Evolutionary conservation across 2,797 vertebrate species (phyloP), one percentile per base, ranked within the genome.

Genomic region (Loriculus beryllinus): DNA sequence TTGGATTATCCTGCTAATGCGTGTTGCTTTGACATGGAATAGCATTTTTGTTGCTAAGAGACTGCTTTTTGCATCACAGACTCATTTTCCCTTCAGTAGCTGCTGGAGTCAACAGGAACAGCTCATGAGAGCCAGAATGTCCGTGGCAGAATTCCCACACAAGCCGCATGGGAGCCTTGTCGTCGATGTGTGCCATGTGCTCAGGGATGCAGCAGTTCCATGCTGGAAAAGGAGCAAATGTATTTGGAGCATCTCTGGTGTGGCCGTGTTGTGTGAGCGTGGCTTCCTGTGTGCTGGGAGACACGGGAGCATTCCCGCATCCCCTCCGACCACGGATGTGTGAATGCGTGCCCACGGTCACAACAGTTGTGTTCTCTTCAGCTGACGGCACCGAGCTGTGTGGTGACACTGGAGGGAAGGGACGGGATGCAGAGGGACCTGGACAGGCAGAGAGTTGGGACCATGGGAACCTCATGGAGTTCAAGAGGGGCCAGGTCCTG

Each of bases 41-140:
- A 65, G 89, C 17, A 14, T 42, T 93, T 94, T 92, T 92, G 96
- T 96, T 95, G 96, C 96, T 96, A 95, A 96, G 95, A 65, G 93
- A 96, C 94, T 89, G 94, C 83, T 93, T 94, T 95, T 75, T 94
- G 92, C 90, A 75, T 60, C 82, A 87, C 75, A 86, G 86, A 47
- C 93, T 26, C 2, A 35, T 88, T 76, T 86, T 76, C 47, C 10
- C 88, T 48, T 33, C 60, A 9, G 88, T 89, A 90, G 95, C 89
- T 87, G 51, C 47, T 68, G 8, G n/a, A 95, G 79, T 37, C 72
- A 15, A 23, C 1, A 7, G 78, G 88, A 88, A 82, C 82, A 89
- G 93, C 86, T 88, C 33, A 88, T 8, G 35, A 4, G 49, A 57
- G 54, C 82, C 4, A 0, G 19, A 25, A 77, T 2, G 39, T 3